Evolutionary conservation across 2,888 invertebrate genomes (phyloP).

Genomic region (Agriotes lineatus): DNA sequence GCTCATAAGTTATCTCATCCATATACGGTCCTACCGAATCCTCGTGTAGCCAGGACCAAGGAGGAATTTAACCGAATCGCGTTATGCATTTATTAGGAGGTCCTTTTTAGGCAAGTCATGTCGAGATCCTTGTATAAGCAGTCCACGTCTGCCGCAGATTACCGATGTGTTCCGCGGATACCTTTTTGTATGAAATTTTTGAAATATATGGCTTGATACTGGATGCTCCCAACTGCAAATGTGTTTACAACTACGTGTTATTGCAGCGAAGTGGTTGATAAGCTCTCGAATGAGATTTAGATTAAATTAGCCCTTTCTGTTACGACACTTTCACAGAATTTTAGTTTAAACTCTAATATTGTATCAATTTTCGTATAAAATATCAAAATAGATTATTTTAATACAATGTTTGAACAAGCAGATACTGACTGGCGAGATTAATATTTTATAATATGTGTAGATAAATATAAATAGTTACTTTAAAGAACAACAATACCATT

Average conservation of each 20-base stretch:
- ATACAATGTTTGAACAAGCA: too few relatives aligned
- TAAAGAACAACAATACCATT: too few relatives aligned
- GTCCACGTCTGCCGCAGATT: constrained; percentile 41
- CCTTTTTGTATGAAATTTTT: constrained; percentile 29
- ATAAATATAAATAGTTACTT: too few relatives aligned
- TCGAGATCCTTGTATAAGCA: constrained; percentile 41
- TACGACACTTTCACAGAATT: too few relatives aligned
- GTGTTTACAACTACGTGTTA: background rate
- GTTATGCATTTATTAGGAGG: constrained; percentile 45
- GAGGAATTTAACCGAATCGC: constrained; percentile 42
- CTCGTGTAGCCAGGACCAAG: constrained; percentile 36
- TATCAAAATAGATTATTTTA: too few relatives aligned
- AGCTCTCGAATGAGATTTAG: too few relatives aligned
- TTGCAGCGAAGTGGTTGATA: background rate
- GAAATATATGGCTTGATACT: constrained; percentile 30
- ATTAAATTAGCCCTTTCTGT: too few relatives aligned
- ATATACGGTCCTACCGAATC: constrained; percentile 38
- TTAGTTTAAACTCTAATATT: too few relatives aligned
- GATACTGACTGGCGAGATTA: too few relatives aligned
- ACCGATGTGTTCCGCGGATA: constrained; percentile 41
- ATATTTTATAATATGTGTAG: too few relatives aligned
- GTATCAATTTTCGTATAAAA: too few relatives aligned
- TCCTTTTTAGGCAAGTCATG: constrained; percentile 44
- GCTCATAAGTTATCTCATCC: constrained; percentile 35
- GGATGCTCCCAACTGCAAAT: constrained; percentile 1